Percentiles rank a stretch among this genome's conserved stretches.
phyloP scores from a whole-genome alignment of 2,113 vertebrate species.

The Proteles cristata region DNA sequence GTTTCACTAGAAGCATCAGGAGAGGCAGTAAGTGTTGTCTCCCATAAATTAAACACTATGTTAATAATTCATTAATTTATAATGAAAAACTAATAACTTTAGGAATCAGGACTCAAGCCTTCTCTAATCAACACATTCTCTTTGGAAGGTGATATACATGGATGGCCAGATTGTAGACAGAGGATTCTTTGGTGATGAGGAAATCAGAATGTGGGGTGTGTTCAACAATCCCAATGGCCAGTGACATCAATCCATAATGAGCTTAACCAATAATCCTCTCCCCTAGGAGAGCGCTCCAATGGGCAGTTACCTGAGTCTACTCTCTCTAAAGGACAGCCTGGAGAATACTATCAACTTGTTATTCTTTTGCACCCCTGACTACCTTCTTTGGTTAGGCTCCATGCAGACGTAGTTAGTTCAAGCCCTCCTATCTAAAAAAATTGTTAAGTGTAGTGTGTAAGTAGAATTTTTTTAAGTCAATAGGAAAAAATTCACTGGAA shows the following conservation, averaged over 20 bases:
- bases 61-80: conserved; percentile 3
- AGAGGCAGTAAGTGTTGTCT: neutral
- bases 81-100: neutral
- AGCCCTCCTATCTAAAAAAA: neutral
- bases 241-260: neutral
- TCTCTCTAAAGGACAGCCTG: neutral
- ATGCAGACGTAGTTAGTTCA: neutral
- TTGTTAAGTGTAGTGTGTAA: neutral
- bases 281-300: neutral
- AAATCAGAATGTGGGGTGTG: neutral
- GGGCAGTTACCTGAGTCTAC: neutral
- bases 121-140: neutral
- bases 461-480: conserved; percentile 6
- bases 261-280: neutral
- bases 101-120: neutral
- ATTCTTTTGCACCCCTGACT: neutral
- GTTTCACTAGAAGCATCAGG: neutral
- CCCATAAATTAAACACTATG: neutral
- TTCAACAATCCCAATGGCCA: neutral
- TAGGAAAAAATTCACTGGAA: neutral
- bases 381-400: neutral
- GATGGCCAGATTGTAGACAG: neutral
- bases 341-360: neutral
- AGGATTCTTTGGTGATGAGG: neutral
- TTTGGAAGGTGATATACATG: neutral